A percentile compares a stretch with the other conserved stretches of the same genome.
Evolutionary conservation across 1,140 invertebrate species (phyloP).

Genomic region (Drosophila mayri): DNA sequence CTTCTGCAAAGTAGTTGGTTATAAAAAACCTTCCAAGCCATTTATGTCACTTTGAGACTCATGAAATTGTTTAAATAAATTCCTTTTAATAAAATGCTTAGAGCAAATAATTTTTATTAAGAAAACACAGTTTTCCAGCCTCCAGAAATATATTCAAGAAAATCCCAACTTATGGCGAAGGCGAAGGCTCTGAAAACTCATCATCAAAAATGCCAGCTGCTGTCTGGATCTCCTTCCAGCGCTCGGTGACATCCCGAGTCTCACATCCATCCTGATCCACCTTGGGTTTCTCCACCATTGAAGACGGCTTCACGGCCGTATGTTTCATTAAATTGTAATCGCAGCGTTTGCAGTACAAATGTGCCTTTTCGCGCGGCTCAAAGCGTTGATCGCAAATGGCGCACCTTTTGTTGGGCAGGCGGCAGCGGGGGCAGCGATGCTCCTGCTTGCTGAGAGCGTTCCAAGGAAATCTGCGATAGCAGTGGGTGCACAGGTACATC

Average conservation of each 20-base stretch:
- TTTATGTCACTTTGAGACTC: too few relatives aligned
- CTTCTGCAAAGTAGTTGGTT: too few relatives aligned
- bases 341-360: constrained; percentile 8
- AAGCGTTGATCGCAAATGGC: constrained; percentile 12
- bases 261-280: background rate
- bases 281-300: background rate
- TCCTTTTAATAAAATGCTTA: too few relatives aligned
- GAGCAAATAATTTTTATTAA: too few relatives aligned
- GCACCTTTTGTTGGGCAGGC: background rate
- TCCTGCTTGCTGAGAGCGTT: constrained; percentile 6
- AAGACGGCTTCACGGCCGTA: background rate
- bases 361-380: background rate
- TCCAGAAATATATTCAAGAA: too few relatives aligned
- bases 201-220: constrained; percentile 9
- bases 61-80: too few relatives aligned
- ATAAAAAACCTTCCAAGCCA: too few relatives aligned
- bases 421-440: constrained; percentile 1
- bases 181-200: background rate
- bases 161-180: background rate
- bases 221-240: constrained; percentile 4
- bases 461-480: constrained; percentile 1
- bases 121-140: too few relatives aligned
- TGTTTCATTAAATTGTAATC: constrained; percentile 13
- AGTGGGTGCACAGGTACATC: background rate
- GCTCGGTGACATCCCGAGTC: background rate